Evolutionary conservation across 2,888 invertebrate genomes (phyloP).

Genomic region (Pharmacophagus antenor): DNA sequence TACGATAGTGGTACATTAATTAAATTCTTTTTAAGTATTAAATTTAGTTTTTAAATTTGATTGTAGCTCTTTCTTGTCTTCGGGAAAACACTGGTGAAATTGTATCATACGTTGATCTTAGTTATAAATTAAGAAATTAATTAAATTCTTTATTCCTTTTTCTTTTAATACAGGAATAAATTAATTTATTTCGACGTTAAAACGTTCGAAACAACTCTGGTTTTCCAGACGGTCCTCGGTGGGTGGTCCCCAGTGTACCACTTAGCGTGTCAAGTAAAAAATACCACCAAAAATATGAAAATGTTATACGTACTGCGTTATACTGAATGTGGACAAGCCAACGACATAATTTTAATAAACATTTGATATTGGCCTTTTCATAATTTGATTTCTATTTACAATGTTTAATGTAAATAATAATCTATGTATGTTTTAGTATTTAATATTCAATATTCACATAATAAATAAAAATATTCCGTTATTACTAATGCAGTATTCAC

Average conservation of each 20-base stretch:
- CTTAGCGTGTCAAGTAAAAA: slow-evolving; percentile 76
- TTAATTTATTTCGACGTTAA: neutral
- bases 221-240: slow-evolving; percentile 45
- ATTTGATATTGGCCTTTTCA: neutral
- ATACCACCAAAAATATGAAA: slow-evolving; percentile 75
- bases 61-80: no score
- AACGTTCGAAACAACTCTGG: slow-evolving; percentile 25
- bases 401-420: no score
- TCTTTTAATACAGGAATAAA: neutral
- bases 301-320: slow-evolving; percentile 62
- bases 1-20: no score
- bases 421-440: no score
- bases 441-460: no score
- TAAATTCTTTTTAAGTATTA: no score
- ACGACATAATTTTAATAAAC: neutral
- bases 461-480: no score
- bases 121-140: no score
- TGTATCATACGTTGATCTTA: no score
- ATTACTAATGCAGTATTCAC: no score
- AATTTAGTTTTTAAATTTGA: no score
- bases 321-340: slow-evolving; percentile 49
- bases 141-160: neutral
- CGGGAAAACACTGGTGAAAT: no score
- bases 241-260: slow-evolving; percentile 74
- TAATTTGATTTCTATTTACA: neutral